Base-by-base conservation (phyloP, 2,888 invertebrate genomes). In the Athalia circularis region DNA sequence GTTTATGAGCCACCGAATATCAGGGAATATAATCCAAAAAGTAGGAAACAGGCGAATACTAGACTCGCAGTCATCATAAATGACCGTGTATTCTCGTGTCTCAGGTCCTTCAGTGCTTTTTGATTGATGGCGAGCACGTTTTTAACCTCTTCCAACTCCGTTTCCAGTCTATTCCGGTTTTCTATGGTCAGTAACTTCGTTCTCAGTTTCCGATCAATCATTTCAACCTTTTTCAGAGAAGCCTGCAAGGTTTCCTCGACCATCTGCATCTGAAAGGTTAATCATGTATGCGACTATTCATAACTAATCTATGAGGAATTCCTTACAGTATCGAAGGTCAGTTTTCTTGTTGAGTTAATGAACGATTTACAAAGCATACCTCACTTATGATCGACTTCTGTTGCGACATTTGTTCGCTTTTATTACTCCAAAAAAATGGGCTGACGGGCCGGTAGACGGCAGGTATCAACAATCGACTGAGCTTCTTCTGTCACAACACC, bases 21-120 rank as follows among this genome's bases (percentile, higher is more conserved):
- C 47, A 83, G 79, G 65, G 83, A 79, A 78, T 87, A 89, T 45
- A 87, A 77, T 64, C 87, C 86, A 75, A 85, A 89, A 9, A 87
- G 43, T 74, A 88, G 80, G 59, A 86, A 87, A 76, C 85, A 86
- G 65, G 82, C 77, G 64, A 89, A 89, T 48, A 86, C 80, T 13
- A 89, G 50, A 79, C 85, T 83, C 4, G 83, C 87, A 15, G 86
- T 84, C 45, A 88, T 79, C 84, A 89, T 86, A 64, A 87, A 89
- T 3, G 87, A 84, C 79, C 84, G 85, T 45, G 87, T 86, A 77
- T 89, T 89, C 74, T 88, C 84, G 54, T 82, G 85, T 61, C 86
- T 82, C n/a, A 90, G 79, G 0, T 70, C 79, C 9, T 81, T 77
- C 62, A 90, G 79, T 79, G 83, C 82, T 50, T 87, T 81, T 82